These are phyloP conservation scores for Drosophila lini DNA, from an alignment of 1,140 invertebrate genomes.

Conservation along the genomic window DNA sequence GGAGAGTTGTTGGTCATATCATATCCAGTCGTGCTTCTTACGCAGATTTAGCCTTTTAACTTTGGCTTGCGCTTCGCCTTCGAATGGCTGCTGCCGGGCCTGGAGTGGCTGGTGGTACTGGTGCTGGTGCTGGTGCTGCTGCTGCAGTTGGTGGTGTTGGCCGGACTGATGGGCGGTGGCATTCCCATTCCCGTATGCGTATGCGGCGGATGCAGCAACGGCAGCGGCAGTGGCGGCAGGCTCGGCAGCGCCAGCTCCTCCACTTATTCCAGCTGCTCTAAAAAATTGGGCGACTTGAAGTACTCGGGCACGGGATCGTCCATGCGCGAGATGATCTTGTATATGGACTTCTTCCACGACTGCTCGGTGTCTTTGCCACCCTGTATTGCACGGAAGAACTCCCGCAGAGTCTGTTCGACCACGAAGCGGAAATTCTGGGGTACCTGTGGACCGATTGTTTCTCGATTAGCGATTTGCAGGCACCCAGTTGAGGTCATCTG, in stretches of 20 bases:
- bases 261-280: constrained; percentile 98
- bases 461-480: constrained; percentile 41
- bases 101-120: constrained; percentile 50
- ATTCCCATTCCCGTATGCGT: constrained; percentile 43
- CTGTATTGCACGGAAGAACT: constrained; percentile 99
- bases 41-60: constrained; percentile 77
- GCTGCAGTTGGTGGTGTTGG: constrained; percentile 46
- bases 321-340: constrained; percentile 99
- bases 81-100: constrained; percentile 43
- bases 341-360: constrained; percentile 99
- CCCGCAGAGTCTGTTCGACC: constrained; percentile 97
- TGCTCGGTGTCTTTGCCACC: constrained; percentile 98
- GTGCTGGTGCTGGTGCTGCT: constrained; percentile 51
- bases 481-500: constrained; percentile 28
- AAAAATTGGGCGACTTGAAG: constrained; percentile 99
- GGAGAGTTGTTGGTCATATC: constrained; percentile 49
- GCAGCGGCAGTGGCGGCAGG: constrained; percentile 32
- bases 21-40: constrained; percentile 78
- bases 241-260: constrained; percentile 78
- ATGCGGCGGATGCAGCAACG: constrained; percentile 45
- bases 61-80: constrained; percentile 68
- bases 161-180: constrained; percentile 44
- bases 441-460: constrained; percentile 88
- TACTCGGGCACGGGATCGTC: constrained; percentile 99
- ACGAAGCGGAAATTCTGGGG: constrained; percentile 98